Evolutionary conservation across 2,888 invertebrate genomes (phyloP).

Genomic region (Drosophila phalerata): DNA sequence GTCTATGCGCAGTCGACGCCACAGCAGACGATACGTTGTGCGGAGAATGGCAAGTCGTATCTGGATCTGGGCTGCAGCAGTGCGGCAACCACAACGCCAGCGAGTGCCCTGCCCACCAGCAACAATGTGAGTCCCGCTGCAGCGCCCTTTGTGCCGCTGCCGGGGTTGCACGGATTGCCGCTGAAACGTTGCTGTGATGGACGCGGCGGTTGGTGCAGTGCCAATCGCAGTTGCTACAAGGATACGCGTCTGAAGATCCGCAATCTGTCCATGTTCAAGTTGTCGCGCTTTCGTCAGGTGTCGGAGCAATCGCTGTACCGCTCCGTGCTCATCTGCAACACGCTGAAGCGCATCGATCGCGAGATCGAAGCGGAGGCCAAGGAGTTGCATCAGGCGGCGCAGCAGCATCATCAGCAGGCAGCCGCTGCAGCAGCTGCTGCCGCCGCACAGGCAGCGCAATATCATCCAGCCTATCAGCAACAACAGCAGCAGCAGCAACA

Average conservation of each 20-base stretch:
- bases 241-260: slow-evolving; percentile 95
- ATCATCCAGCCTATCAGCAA: slow-evolving; percentile 78
- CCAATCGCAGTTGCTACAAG: slow-evolving; percentile 91
- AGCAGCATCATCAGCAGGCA: slow-evolving; percentile 80
- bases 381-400: slow-evolving; percentile 85
- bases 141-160: slow-evolving; percentile 58
- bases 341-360: slow-evolving; percentile 93
- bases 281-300: slow-evolving; percentile 94
- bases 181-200: slow-evolving; percentile 89
- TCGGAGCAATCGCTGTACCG: slow-evolving; percentile 95
- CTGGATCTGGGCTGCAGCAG: slow-evolving; percentile 92
- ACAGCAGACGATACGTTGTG: slow-evolving; percentile 94
- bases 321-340: slow-evolving; percentile 97
- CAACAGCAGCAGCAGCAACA: slow-evolving; percentile 56
- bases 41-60: slow-evolving; percentile 96
- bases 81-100: slow-evolving; percentile 57
- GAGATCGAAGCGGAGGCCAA: slow-evolving; percentile 92
- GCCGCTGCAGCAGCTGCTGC: slow-evolving; percentile 70
- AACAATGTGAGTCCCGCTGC: slow-evolving; percentile 22
- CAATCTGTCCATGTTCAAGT: slow-evolving; percentile 96
- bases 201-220: slow-evolving; percentile 89
- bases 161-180: slow-evolving; percentile 77
- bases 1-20: slow-evolving; percentile 88
- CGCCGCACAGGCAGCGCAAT: slow-evolving; percentile 74
- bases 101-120: slow-evolving; percentile 34